Percentiles rank a stretch among this genome's conserved stretches.
Conservation (phyloP, 2,888 invertebrate genomes). For the Morpho achilles region DNA sequence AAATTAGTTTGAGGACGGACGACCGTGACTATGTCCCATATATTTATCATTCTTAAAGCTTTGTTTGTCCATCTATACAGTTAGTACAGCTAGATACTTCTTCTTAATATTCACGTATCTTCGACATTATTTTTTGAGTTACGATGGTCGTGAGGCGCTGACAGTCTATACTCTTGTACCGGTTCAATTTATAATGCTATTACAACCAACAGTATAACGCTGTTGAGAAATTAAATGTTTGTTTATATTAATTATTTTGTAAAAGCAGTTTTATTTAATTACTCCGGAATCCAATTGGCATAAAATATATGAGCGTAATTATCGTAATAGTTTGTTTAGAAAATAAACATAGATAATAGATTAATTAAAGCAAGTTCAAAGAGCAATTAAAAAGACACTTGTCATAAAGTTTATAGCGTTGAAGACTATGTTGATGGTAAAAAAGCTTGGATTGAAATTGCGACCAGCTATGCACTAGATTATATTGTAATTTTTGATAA, state of each 20-base stretch:
- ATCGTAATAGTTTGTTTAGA: too few species aligned
- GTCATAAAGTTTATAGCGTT: background rate
- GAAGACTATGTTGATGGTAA: too few species aligned
- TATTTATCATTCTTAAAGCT: background rate
- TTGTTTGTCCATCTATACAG: background rate
- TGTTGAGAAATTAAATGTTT: slow-evolving; percentile 36
- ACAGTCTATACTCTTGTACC: slow-evolving; percentile 42
- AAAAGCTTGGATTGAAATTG: too few species aligned
- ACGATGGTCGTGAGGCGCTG: slow-evolving; percentile 40
- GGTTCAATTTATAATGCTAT: slow-evolving; percentile 46
- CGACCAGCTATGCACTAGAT: too few species aligned
- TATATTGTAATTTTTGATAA: too few species aligned
- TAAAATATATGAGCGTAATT: too few species aligned
- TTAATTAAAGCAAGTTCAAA: background rate
- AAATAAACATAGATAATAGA: too few species aligned
- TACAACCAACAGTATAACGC: slow-evolving; percentile 42
- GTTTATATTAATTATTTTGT: slow-evolving; percentile 25
- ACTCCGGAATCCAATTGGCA: background rate
- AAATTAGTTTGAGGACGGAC: background rate
- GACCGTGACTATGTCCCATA: too few species aligned
- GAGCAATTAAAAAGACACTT: background rate
- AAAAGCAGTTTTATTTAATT: slow-evolving; percentile 6
- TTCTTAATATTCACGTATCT: background rate
- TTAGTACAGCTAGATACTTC: too few species aligned
- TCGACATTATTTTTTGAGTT: slow-evolving; percentile 39